Conservation (phyloP, 1,140 invertebrate species). For the Drosophila saltans region DNA sequence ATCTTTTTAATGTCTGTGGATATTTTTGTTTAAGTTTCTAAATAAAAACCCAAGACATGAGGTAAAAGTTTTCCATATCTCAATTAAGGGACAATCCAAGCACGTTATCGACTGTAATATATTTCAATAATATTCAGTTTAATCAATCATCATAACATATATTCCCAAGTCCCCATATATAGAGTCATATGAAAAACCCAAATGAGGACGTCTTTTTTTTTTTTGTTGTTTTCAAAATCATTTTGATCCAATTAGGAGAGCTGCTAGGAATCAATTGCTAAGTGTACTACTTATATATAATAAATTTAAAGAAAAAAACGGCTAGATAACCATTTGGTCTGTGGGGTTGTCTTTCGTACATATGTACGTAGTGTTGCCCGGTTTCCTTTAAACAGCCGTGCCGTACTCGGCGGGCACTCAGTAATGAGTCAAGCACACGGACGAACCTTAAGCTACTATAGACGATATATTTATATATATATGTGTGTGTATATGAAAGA, state of each 20-base stretch:
- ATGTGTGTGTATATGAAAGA: conserved; percentile 40
- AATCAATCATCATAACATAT: too few species aligned
- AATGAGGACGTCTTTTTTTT: neutral
- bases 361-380: neutral
- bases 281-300: neutral
- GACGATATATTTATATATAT: neutral
- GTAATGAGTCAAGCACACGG: conserved; percentile 6
- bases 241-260: neutral
- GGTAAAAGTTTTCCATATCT: too few species aligned
- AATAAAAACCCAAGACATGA: too few species aligned
- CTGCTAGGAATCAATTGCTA: neutral
- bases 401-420: neutral
- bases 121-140: too few species aligned
- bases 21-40: too few species aligned
- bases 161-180: too few species aligned
- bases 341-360: neutral
- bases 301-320: neutral
- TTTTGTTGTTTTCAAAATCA: neutral
- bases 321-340: neutral
- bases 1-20: too few species aligned
- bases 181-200: neutral
- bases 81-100: too few species aligned
- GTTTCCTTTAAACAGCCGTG: neutral
- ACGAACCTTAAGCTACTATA: neutral
- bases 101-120: too few species aligned